phyloP scores from a whole-genome alignment of 2,888 invertebrate species.

The Macrophya alboannulata region DNA sequence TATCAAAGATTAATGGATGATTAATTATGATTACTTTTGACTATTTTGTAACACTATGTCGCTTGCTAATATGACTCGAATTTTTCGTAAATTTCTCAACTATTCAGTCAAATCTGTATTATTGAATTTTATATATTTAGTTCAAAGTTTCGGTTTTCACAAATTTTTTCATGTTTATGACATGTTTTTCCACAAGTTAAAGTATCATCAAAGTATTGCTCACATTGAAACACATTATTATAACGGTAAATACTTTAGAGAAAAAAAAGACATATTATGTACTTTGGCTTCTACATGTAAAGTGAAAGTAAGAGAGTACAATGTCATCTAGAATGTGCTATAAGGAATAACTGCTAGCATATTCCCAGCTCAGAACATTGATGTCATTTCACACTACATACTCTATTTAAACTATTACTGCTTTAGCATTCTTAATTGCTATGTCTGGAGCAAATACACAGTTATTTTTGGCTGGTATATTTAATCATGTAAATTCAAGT shows the following conservation, averaged over 20 bases:
- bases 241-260: neutral
- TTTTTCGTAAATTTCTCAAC: neutral
- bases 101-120: no score
- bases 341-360: conserved; percentile 29
- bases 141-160: neutral
- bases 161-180: neutral
- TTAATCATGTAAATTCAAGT: conserved; percentile 13
- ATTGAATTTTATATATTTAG: no score
- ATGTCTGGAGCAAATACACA: neutral
- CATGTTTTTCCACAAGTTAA: neutral
- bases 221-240: neutral
- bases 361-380: neutral
- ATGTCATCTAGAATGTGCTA: neutral
- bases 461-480: neutral
- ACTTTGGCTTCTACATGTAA: neutral
- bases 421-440: neutral
- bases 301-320: conserved; percentile 17
- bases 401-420: neutral
- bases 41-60: neutral
- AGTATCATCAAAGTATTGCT: neutral
- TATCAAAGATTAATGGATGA: neutral
- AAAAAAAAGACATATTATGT: neutral
- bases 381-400: neutral
- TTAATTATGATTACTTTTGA: neutral
- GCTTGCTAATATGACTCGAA: neutral